phyloP scores from a whole-genome alignment of 2,797 vertebrate genomes.

The Anguilla megastoma region DNA sequence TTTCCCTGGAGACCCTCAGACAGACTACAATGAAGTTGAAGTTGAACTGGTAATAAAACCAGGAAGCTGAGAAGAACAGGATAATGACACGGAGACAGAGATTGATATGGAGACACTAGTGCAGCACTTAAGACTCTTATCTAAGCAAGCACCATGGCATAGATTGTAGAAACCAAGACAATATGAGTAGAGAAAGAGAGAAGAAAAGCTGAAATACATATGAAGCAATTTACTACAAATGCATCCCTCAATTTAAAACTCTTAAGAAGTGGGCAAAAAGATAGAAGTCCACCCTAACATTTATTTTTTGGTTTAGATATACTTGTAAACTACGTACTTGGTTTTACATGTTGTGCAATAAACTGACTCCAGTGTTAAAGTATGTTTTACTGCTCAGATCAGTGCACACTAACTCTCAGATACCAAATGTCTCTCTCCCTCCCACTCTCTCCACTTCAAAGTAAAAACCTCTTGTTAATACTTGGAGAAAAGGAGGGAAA shows the following conservation, averaged over 20 bases:
- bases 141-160: not conserved
- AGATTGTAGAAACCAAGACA: not conserved
- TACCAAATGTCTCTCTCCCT: too few species aligned
- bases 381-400: too few species aligned
- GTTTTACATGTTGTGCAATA: not conserved
- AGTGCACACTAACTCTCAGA: too few species aligned
- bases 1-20: slow-evolving; percentile 14
- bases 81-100: slow-evolving; percentile 9
- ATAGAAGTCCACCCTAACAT: not conserved
- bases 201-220: not conserved
- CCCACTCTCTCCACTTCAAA: not conserved
- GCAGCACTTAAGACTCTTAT: not conserved
- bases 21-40: not conserved
- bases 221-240: not conserved
- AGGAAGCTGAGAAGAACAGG: not conserved
- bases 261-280: not conserved
- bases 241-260: not conserved
- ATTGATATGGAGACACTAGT: slow-evolving; percentile 1
- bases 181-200: not conserved
- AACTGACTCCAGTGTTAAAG: too few species aligned
- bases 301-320: not conserved
- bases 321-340: not conserved
- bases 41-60: not conserved
- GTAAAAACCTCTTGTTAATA: not conserved
- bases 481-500: not conserved